Percentiles rank a stretch among this genome's conserved stretches.
These are phyloP conservation scores for Ophioninae sp. DNA, from an alignment of 2,888 invertebrate species.

Conservation along the genomic window DNA sequence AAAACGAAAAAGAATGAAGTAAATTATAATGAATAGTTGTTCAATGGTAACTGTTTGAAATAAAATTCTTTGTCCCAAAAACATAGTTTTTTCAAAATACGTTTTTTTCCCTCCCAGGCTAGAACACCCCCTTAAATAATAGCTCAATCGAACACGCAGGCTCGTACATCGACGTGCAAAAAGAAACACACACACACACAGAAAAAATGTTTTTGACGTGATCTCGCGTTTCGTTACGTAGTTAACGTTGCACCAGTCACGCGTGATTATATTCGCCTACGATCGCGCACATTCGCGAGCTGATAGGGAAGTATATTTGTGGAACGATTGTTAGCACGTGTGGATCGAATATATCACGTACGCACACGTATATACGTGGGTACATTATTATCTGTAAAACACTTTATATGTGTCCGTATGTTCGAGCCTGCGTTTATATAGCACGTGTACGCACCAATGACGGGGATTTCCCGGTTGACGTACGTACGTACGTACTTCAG, in stretches of 20 bases:
- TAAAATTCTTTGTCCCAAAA: too few relatives aligned
- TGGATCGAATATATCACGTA: slow-evolving; percentile 18
- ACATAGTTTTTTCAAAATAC: too few relatives aligned
- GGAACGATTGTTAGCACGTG: slow-evolving; percentile 50
- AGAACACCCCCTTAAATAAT: background rate
- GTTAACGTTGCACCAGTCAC: slow-evolving; percentile 40
- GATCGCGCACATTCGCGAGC: slow-evolving; percentile 29
- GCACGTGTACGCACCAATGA: slow-evolving; percentile 62
- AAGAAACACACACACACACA: background rate
- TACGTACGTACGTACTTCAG: slow-evolving; percentile 37
- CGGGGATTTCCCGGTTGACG: slow-evolving; percentile 40
- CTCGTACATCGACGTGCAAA: background rate
- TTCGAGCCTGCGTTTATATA: slow-evolving; percentile 49
- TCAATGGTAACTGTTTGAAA: too few relatives aligned
- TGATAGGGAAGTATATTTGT: slow-evolving; percentile 57
- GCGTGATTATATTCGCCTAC: slow-evolving; percentile 9
- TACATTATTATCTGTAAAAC: background rate
- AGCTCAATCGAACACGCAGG: background rate
- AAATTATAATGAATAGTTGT: too few relatives aligned
- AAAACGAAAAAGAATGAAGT: too few relatives aligned
- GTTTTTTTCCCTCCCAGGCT: too few relatives aligned
- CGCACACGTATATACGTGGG: slow-evolving; percentile 5
- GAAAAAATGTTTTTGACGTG: background rate
- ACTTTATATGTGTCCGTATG: background rate
- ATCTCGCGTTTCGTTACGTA: slow-evolving; percentile 9